Base-by-base conservation (phyloP, 2,797 vertebrate genomes). In the Sylvia borin region DNA sequence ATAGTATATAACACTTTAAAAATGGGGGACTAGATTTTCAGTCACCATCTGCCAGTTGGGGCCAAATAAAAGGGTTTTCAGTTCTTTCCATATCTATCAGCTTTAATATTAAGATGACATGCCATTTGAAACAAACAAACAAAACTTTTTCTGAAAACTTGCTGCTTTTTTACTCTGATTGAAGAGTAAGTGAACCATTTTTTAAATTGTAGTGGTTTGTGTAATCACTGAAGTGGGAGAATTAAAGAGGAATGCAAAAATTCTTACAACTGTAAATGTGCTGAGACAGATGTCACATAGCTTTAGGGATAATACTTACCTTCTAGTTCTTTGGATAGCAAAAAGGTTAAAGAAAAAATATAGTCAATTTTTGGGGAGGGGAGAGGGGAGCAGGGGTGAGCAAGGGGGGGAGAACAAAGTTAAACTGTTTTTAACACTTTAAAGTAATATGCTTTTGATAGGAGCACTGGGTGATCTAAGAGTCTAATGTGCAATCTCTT, bases 281-380 rank as follows among this genome's bases (percentile, higher is more conserved):
- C 24, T 80, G 65, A 85, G 32, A 53, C 29, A 83, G 40, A 51
- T 53, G 16, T 29, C 29, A 55, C 5, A 10, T 58, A 70, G 13
- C 55, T 43, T 80, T 74, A 55, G 50, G 47, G 34, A 6, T 31
- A 92, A 43, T 47, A 40, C 6, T 79, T 84, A 32, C 19, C 13
- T 25, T 51, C 27, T 48, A 60, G 22, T 43, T 60, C 61, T 80
- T 51, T 54, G 70, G 50, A 48, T n/a, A 81, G 17, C 12, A 54
- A 57, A 80, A 94, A 42, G 3, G 20, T 86, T 91, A 75, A 57
- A 82, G 22, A 32, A 72, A 89, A 85, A 60, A 50, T 31, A 8
- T 27, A 38, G 21, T n/a, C 2, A 3, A 5, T 40, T 36, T 54
- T 1, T 0, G 7, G 14, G n/a, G 6, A 29, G 24, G 14, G 18